Conservation (phyloP, 2,113 vertebrate genomes). For the Aptenodytes forsteri region DNA sequence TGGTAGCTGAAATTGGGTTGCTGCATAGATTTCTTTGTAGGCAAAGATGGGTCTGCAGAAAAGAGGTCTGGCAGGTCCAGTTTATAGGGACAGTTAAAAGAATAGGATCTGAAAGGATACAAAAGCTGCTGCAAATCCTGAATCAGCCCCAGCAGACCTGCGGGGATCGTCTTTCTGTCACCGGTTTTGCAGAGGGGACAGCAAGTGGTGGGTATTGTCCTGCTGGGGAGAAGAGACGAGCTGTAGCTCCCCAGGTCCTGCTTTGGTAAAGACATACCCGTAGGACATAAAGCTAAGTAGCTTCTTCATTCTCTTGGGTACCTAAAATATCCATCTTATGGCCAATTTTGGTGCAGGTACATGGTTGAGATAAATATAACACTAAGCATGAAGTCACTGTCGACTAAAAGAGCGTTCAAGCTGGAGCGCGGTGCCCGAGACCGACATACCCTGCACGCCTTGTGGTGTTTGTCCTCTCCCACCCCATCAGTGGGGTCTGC, state of each 20-base stretch:
- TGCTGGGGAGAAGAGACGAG: background rate
- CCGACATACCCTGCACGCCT: fast-evolving
- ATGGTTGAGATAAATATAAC: background rate
- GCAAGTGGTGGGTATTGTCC: background rate
- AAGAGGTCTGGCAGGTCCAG: background rate
- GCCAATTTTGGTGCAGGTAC: background rate
- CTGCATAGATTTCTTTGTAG: slow-evolving; percentile 21
- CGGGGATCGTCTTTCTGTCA: background rate
- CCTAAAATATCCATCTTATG: background rate
- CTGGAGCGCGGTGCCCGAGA: background rate
- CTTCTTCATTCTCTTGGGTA: background rate
- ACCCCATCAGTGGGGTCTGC: background rate
- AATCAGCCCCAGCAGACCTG: background rate
- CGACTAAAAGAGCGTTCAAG: background rate
- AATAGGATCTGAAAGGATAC: background rate
- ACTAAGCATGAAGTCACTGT: background rate
- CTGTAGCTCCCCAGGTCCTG: background rate
- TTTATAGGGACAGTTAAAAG: background rate
- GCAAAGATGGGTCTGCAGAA: background rate
- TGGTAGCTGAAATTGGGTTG: slow-evolving; percentile 19
- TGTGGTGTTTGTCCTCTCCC: background rate
- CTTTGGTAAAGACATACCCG: background rate
- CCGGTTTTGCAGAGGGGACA: background rate
- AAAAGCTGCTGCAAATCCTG: slow-evolving; percentile 14
- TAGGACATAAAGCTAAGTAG: background rate